Evolutionary conservation across 2,797 vertebrate species (phyloP), one percentile per base, ranked within the genome.

Genomic region (Myioborus melanocephalus): DNA sequence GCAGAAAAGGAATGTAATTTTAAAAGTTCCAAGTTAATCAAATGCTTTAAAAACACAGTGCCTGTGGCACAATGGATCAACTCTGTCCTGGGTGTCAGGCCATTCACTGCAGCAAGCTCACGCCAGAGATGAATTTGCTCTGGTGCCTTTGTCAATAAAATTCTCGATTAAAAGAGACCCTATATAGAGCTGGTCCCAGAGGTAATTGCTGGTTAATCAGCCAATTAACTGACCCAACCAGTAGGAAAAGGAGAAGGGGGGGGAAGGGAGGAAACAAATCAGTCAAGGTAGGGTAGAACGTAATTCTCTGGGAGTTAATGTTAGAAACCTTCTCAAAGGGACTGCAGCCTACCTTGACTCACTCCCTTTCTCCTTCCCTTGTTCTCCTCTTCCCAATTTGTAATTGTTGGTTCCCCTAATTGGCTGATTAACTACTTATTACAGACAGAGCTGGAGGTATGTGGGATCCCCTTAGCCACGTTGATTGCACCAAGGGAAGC

Each of bases 181-280:
- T 95, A 71, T 94, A 43, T 63, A 91, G 92, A 91, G 94, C 83
- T 59, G 50, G 83, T 91, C 95, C 92, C 96, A 86, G 94, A 90
- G 88, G 95, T 97, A 98, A 98, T 97, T 98, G 96, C 96, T 95
- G 96, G 96, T 97, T 98, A 97, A 98, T 97, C 97, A 98, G 96
- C 96, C 97, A 97, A 98, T 98, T 98, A 98, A 96, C 96, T 97
- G 97, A 96, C 87, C 91, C 95, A 97, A 97, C 26, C 52, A 96
- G 95, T 96, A 97, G 94, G 85, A 93, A 96, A 96, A 91, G 64
- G 71, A 61, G 83, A 87, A 92, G 93, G 92, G 93, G 92, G 88
- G 21, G 65, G 63, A 78, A 87, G 35, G 91, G 90, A 76, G 89
- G 89, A 96, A 96, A 86, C 90, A 96, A 96, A 97, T 97, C 93